Base-by-base conservation (phyloP, 2,113 vertebrate species). In the Ceyx cyanopectus region DNA sequence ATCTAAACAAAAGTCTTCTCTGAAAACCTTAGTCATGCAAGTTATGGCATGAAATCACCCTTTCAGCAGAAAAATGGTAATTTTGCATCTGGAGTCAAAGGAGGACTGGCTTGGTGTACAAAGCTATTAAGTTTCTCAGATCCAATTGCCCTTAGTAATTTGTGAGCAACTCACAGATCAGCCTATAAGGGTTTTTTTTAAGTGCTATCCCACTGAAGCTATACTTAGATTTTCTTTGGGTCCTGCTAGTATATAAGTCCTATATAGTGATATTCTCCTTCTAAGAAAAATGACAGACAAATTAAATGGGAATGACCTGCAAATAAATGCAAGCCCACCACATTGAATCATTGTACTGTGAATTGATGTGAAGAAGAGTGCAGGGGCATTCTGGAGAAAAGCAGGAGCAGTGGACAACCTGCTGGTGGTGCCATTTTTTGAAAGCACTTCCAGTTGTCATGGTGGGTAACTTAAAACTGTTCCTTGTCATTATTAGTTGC, bases 1-100 rank as follows among this genome's bases (percentile, higher is more conserved):
- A 97, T 97, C 95, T 95, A 95, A 97, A 97, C 96, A 97, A 96
- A 97, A 96, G 96, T 92, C 79, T 92, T 72, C 69, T 94, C 94
- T 96, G 93, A 86, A 97, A 97, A 94, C 90, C 95, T 96, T 93
- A 95, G 95, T 94, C 96, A 96, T 97, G 95, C 93, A 92, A 95
- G 95, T 92, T 94, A 95, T 91, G 93, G 96, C 93, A 95, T 96
- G 95, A 95, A 94, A 97, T 96, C 92, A 92, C 94, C 85, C 93
- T 97, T 96, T 97, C 96, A 96, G 94, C 90, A 95, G 92, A 93
- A 96, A 96, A 95, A 91, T 89, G 81, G 88, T 88, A 89, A 94
- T 95, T 97, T 93, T 93, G 85, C 88, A 94, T 95, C 90, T 95
- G 95, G 94, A 96, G 88, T 96, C 89, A 86, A 84, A 91, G 89